Base-by-base conservation (phyloP, 2,113 vertebrate species). In the Gulo gulo region DNA sequence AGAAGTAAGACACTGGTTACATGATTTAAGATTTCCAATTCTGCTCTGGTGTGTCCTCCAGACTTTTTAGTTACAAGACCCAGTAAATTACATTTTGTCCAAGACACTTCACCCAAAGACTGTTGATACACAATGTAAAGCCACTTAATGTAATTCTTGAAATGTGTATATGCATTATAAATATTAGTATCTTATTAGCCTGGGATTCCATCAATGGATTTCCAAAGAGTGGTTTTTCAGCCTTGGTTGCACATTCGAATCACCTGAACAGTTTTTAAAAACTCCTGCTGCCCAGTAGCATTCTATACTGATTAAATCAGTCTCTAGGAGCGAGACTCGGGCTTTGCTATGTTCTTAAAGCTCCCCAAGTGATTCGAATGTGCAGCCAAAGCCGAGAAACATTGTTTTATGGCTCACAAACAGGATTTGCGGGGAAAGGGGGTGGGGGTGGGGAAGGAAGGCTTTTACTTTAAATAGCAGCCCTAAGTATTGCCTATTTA, bases 391-490 rank as follows among this genome's bases (percentile, higher is more conserved):
- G 29, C 89, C 45, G 45, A 96, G 95, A 88, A 89, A 4, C 52
- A 52, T 52, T 73, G 42, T 71, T 96, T 94, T 59, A 90, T 21
- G 34, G 65, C 61, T 76, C 57, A 71, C 79, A 97, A 96, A 96
- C 12, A 94, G 24, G 69, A 80, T 96, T 95, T 95, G 21, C 24
- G 1, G 23, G 7, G 59, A 86, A 52, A 71, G 5, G 39, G 39
- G 39, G 52, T 16, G 45, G 42, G 78, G 80, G n/a, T n/a, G 39
- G 50, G 14, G 14, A 52, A 89, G 73, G 47, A 61, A 36, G 16
- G 45, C 26, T 96, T 97, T 95, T 78, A 87, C 87, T 97, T 96
- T 96, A 96, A 98, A 96, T 67, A 92, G 86, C 63, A 65, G 89
- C 81, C 86, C 18, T 95, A 97, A 98, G 69, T 93, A 93, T 97